These are phyloP conservation scores for Leptoteleia sp. DNA, from an alignment of 1,140 invertebrate genomes.

Conservation along the genomic window DNA sequence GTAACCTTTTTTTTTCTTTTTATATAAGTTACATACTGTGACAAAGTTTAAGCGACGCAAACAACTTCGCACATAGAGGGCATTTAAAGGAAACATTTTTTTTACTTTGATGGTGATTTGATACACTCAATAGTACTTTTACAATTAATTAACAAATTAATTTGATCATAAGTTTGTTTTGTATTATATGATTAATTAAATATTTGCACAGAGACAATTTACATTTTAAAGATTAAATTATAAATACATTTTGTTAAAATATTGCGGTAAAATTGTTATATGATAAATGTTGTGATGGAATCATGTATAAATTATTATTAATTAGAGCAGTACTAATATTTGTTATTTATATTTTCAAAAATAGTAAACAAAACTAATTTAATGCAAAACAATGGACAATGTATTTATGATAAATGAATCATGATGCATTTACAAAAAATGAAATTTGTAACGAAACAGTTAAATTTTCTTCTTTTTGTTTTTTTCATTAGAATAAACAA, in stretches of 20 bases:
- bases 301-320: constrained; percentile 10
- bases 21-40: constrained; percentile 40
- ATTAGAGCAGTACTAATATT: too few relatives aligned
- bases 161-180: neutral
- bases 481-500: too few relatives aligned
- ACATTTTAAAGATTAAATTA: neutral
- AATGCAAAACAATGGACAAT: too few relatives aligned
- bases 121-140: neutral
- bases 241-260: constrained; percentile 29
- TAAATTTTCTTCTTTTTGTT: too few relatives aligned
- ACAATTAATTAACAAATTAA: neutral
- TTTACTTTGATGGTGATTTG: neutral
- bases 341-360: too few relatives aligned
- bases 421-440: too few relatives aligned
- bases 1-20: constrained; percentile 35
- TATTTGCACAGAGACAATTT: neutral
- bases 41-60: constrained; percentile 60
- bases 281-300: neutral
- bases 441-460: too few relatives aligned
- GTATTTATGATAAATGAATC: too few relatives aligned
- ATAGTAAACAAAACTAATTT: too few relatives aligned
- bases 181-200: too few relatives aligned
- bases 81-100: neutral
- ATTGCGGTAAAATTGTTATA: constrained; percentile 4
- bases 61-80: constrained; percentile 9